Conservation (phyloP, 2,888 invertebrate species). For the Andrena hattorfiana region DNA sequence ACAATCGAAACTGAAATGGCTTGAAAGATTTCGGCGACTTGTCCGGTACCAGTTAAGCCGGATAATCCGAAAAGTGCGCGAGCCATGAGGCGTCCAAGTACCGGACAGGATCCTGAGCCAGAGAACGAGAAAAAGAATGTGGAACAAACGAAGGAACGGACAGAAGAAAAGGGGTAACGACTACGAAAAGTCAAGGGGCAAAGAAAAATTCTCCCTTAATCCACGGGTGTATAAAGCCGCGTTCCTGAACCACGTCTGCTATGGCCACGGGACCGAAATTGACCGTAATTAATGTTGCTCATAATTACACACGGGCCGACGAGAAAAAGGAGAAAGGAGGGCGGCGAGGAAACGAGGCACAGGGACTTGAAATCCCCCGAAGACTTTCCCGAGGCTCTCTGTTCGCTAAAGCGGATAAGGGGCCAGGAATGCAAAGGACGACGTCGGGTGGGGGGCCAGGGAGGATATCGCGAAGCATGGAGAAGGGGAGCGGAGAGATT, state of each 20-base stretch:
- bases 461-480: slow-evolving; percentile 16
- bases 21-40: slow-evolving; percentile 51
- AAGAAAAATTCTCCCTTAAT: neutral
- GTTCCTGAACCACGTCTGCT: neutral
- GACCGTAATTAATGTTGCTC: slow-evolving; percentile 31
- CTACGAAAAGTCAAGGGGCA: neutral
- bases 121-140: neutral
- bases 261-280: slow-evolving; percentile 8
- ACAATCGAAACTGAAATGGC: slow-evolving; percentile 2
- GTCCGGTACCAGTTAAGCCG: slow-evolving; percentile 50
- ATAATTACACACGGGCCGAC: slow-evolving; percentile 19
- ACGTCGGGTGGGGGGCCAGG: neutral
- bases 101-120: slow-evolving; percentile 17
- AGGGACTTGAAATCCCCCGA: slow-evolving; percentile 29
- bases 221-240: neutral
- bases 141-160: neutral
- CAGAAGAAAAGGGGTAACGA: neutral
- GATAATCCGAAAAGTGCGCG: slow-evolving; percentile 59
- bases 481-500: slow-evolving; percentile 35
- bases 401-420: slow-evolving; percentile 52
- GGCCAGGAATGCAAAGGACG: slow-evolving; percentile 34
- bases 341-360: neutral
- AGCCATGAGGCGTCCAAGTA: slow-evolving; percentile 29
- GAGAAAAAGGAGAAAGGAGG: neutral
- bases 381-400: slow-evolving; percentile 38